These are phyloP conservation scores for Zenarchopterus dispar DNA, from an alignment of 2,797 vertebrate genomes.

Conservation along the genomic window DNA sequence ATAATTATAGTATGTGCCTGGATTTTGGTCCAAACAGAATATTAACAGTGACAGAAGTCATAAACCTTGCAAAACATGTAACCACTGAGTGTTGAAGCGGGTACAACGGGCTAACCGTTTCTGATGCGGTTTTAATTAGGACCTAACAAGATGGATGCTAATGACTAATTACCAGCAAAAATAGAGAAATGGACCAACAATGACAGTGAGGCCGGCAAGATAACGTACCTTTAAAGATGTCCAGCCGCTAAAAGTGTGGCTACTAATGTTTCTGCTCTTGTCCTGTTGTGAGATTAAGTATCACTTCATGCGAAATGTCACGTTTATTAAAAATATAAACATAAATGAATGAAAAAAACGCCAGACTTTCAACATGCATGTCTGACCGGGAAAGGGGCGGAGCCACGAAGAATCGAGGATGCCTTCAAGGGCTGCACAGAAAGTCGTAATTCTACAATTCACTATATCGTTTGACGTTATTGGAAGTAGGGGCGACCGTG, in stretches of 20 bases:
- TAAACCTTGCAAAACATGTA: background rate
- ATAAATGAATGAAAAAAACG: slow-evolving; percentile 36
- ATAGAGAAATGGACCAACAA: slow-evolving; percentile 23
- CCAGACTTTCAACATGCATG: slow-evolving; percentile 19
- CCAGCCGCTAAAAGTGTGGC: background rate
- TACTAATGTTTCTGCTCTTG: background rate
- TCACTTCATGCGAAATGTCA: background rate
- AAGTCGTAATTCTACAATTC: background rate
- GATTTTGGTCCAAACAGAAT: background rate
- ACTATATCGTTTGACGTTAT: too few species aligned
- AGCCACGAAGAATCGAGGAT: accelerated
- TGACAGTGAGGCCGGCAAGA: slow-evolving; percentile 8
- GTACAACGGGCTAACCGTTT: slow-evolving; percentile 11
- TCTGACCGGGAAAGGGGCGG: slow-evolving; percentile 37
- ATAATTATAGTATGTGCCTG: too few species aligned
- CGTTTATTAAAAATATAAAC: background rate
- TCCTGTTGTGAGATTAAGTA: background rate
- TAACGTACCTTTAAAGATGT: slow-evolving; percentile 47
- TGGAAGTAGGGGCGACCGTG: too few species aligned
- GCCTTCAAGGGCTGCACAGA: slow-evolving; percentile 24
- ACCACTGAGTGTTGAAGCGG: background rate
- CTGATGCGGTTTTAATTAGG: slow-evolving; percentile 61
- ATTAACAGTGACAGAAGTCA: background rate
- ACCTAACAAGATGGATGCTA: slow-evolving; percentile 73
- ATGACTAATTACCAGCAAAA: slow-evolving; percentile 66